phyloP scores from a whole-genome alignment of 2,888 invertebrate genomes.

The Smittia sp. region DNA sequence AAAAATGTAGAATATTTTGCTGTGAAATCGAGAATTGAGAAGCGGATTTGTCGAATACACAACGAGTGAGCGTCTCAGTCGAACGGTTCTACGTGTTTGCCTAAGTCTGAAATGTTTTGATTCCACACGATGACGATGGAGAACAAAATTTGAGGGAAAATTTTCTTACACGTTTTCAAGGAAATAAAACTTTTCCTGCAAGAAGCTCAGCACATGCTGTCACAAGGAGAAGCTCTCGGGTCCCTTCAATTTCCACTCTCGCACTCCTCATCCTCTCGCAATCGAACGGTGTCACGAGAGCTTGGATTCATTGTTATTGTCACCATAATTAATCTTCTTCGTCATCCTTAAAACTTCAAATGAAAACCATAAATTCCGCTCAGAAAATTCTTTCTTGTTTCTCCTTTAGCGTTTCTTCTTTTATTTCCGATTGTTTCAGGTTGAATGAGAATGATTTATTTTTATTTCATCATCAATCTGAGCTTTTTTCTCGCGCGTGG shows the following conservation, averaged over 20 bases:
- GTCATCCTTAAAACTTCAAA: neutral
- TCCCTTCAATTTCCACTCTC: neutral
- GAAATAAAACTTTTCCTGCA: neutral
- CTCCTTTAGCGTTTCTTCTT: neutral
- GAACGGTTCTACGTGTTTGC: neutral
- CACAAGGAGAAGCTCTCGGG: neutral
- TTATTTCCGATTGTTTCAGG: constrained; percentile 7
- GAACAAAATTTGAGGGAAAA: neutral
- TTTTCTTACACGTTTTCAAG: neutral
- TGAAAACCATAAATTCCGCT: neutral
- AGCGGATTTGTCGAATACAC: neutral
- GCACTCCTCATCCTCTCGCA: neutral
- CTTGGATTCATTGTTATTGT: constrained; percentile 1
- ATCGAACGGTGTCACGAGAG: neutral
- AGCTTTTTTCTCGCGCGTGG: neutral
- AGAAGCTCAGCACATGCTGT: neutral
- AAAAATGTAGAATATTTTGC: constrained; percentile 38
- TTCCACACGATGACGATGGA: neutral
- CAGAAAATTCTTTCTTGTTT: neutral
- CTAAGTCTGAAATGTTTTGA: neutral
- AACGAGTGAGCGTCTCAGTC: neutral
- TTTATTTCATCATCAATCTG: constrained; percentile 14
- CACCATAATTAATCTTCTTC: constrained; percentile 12
- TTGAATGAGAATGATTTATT: constrained; percentile 21
- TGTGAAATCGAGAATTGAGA: constrained; percentile 19